These are phyloP conservation scores for Pterophyllum scalare DNA, from an alignment of 2,113 vertebrate species.

Conservation along the genomic window DNA sequence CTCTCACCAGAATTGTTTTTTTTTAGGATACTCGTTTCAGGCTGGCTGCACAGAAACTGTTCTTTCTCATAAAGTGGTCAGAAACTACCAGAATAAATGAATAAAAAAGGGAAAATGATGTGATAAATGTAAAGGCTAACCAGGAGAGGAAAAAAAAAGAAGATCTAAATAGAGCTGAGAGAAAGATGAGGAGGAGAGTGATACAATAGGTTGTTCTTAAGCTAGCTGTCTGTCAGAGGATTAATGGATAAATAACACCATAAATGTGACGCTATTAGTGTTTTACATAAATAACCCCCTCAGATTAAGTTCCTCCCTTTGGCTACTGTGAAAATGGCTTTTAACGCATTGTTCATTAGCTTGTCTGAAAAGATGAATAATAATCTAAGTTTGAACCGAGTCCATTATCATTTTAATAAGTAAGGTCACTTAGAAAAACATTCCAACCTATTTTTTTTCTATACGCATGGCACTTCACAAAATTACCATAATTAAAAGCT, in stretches of 20 bases:
- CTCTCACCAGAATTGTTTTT: background rate
- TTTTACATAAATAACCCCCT: background rate
- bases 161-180: background rate
- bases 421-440: background rate
- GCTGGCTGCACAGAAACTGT: background rate
- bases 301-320: background rate
- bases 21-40: background rate
- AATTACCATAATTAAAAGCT: background rate
- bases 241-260: background rate
- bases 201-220: background rate
- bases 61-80: background rate
- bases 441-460: too few relatives aligned
- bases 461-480: background rate
- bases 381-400: background rate
- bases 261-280: conserved; percentile 1
- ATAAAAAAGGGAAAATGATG: background rate
- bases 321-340: background rate
- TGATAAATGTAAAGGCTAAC: background rate
- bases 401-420: conserved; percentile 21
- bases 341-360: background rate
- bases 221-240: background rate
- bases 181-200: background rate
- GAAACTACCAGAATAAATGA: conserved; percentile 2
- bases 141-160: background rate
- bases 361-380: conserved; percentile 2